Base-by-base conservation (phyloP, 2,797 vertebrate species). In the Anomalospiza imberbis region DNA sequence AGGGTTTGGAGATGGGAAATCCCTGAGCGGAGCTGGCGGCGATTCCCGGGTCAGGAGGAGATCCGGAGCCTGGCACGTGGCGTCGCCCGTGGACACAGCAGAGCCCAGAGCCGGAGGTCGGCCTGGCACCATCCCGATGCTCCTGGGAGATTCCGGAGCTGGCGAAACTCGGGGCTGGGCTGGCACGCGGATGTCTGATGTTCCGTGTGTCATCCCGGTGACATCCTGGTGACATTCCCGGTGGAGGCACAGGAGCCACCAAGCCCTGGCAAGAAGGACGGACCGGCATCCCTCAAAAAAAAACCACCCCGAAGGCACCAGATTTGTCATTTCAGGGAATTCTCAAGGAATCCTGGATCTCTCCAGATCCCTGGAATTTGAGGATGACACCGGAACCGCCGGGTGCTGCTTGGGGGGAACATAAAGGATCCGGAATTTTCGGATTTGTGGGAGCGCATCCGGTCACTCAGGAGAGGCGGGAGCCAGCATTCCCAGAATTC, bases 111-210 rank as follows among this genome's bases (percentile, higher is more conserved):
- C 42, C 14, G 42, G 42, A 17, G 42, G 8, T 44, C 44, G 17
- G 50, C 31, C 6, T 51, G 85, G 89, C 75, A 21, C 47, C 29
- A 12, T 12, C 66, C 66, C 79, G 26, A 60, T 18, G 42, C 7
- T 44, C 19, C 44, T 10, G 44, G 18, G 44, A 44, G 44, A 44
- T 44, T 20, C 44, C 44, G 20, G 44, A 44, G 44, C 44, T 44
- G 44, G 44, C 44, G 20, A 44, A 44, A 19, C 44, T 44, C 18
- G 8, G 19, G 44, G 36, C 36, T 6, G 26, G 58, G 63, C 63
- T 16, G 65, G 47, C 44, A 28, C 45, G 1, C 3, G n/a, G 26
- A 21, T 13, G 10, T 31, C 57, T 38, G 2, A 1, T 8, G 2
- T 28, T 66, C 3, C 44, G 20, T 4, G 19, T 10, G 44, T 44